Evolutionary conservation across 2,888 invertebrate species (phyloP), one percentile per base, ranked within the genome.

Genomic region (Strigamia crassipes): DNA sequence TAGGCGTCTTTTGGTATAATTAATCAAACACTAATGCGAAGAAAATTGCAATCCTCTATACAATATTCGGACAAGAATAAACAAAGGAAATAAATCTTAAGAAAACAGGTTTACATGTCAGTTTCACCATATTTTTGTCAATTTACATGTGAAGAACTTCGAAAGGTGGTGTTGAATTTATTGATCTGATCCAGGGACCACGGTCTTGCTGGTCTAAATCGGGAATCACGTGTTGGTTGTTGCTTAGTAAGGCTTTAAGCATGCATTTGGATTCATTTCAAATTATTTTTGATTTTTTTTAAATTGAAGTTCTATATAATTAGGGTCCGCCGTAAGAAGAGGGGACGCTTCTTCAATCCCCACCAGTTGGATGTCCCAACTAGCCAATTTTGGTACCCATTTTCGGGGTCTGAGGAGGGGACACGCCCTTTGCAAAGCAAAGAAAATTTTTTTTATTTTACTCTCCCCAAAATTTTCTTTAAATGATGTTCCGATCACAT

Each of bases 161-260:
- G 18, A 9, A 18, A 18, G 56, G 18, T 10, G 73, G 13, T 66
- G 12, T 5, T n/a, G 73, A 73, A 73, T 31, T 73, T 73, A 73
- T 73, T 73, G 73, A 73, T 73, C n/a, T 73, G 27, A 73, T 31
- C n/a, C n/a, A 27, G 23, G 73, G 31, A 31, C 56, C 73, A 31
- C n/a, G 31, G 73, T 73, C 27, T 27, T 27, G 27, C 27, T 27
- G 27, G 27, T 27, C 31, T 73, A 73, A 73, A 73, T 73, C 73
- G n/a, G 73, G 31, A 73, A 73, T 73, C 13, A n/a, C 15, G 31
- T 13, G 23, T 27, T 27, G 27, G 1, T 8, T 73, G 10, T n/a
- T 31, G 5, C 1, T 31, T 31, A 18, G 13, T 13, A n/a, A 18
- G 18, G 4, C 18, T 18, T 12, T 27, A 51, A 51, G 51, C 51